Percentiles rank a stretch among this genome's conserved stretches.
Evolutionary conservation across 2,888 invertebrate genomes (phyloP).

Genomic region (Slavum lentiscoides): DNA sequence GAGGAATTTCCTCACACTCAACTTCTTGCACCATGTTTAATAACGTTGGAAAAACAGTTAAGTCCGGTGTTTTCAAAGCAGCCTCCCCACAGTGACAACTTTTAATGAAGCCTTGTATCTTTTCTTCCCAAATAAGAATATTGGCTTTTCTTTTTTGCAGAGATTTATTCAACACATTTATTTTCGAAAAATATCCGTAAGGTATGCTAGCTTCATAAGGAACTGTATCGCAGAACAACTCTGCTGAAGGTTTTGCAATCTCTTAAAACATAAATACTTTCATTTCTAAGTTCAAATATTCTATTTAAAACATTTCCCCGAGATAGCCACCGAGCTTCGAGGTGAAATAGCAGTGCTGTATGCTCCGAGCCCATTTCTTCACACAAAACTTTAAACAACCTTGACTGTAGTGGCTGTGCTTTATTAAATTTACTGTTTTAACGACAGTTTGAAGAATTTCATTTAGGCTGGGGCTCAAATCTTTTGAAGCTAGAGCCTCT

Average conservation of each 20-base stretch:
- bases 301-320: constrained; percentile 9
- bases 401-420: constrained; percentile 28
- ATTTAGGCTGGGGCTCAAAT: too few relatives aligned
- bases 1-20: constrained; percentile 22
- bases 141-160: constrained; percentile 17
- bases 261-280: constrained; percentile 6
- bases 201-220: constrained; percentile 8
- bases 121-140: constrained; percentile 18
- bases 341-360: constrained; percentile 5
- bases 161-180: constrained; percentile 22
- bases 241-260: constrained; percentile 30
- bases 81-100: constrained; percentile 17
- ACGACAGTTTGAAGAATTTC: constrained; percentile 23
- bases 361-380: constrained; percentile 28
- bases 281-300: not conserved
- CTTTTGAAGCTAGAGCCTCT: too few relatives aligned
- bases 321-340: constrained; percentile 7
- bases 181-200: constrained; percentile 21
- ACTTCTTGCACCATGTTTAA: constrained; percentile 11
- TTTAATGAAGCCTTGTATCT: constrained; percentile 24
- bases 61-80: constrained; percentile 14
- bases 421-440: constrained; percentile 31
- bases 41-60: constrained; percentile 19
- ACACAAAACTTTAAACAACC: constrained; percentile 32
- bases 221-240: constrained; percentile 21